Evolutionary conservation across 2,797 vertebrate species (phyloP).

Genomic region (Echeneis naucrates): DNA sequence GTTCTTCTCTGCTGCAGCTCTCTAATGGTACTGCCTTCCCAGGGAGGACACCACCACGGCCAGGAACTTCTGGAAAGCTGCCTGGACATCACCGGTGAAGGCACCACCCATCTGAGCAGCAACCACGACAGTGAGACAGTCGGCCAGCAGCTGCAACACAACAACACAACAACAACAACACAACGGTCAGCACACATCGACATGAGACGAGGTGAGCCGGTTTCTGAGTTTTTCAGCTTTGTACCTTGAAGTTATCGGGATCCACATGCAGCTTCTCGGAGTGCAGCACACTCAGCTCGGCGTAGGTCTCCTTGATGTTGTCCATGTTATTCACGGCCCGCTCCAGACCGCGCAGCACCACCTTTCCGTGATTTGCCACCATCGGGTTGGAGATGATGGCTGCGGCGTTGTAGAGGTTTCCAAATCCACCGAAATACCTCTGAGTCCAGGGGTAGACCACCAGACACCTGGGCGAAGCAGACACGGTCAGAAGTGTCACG

Average conservation of each 20-base stretch:
- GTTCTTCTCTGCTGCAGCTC: neutral
- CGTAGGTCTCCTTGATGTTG: conserved; percentile 75
- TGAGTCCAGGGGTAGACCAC: conserved; percentile 82
- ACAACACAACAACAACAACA: conserved; percentile 25
- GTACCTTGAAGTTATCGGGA: conserved; percentile 87
- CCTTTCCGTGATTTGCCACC: conserved; percentile 80
- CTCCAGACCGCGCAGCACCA: conserved; percentile 82
- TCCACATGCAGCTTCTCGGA: conserved; percentile 87
- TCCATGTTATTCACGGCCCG: conserved; percentile 85
- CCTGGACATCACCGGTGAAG: conserved; percentile 77
- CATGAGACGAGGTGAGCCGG: neutral
- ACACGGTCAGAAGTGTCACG: neutral
- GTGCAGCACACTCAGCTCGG: conserved; percentile 83
- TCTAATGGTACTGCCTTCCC: conserved; percentile 82
- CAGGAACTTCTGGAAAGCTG: conserved; percentile 81
- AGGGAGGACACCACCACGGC: conserved; percentile 74
- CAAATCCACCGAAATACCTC: conserved; percentile 86
- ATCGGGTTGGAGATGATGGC: conserved; percentile 78
- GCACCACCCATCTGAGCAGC: conserved; percentile 59
- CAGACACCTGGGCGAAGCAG: conserved; percentile 39
- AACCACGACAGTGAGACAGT: conserved; percentile 79
- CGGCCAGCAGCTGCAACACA: conserved; percentile 79
- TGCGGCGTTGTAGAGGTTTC: conserved; percentile 79
- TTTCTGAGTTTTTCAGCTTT: too few relatives aligned
- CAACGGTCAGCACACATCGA: neutral